Evolutionary conservation across 92 coral and sea anemone species (phyloP), one percentile per base, ranked within the genome.

Genomic region (Palythoa grandiflora): DNA sequence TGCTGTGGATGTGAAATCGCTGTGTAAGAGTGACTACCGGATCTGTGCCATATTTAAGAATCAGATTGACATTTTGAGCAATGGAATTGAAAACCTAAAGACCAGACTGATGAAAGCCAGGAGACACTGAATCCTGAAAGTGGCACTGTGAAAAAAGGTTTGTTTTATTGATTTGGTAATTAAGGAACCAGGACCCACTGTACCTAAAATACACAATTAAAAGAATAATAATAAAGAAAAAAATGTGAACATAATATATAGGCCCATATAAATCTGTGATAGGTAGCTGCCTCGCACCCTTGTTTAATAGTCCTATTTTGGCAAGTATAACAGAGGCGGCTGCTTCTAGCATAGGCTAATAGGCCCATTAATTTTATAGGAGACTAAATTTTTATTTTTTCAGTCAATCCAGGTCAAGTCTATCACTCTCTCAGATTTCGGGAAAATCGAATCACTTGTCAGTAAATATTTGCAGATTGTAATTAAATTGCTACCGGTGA

Each of bases 91-190:
- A 78, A 35, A 59, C 37, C 53, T 57, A 78, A 52, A 57, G 15
- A 78, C 59, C 71, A 78, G 15, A 59, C 84, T 55, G 70, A 78
- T 35, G 21, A 44, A 73, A n/a, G 79, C 57, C 9, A 75, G 79
- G 79, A 75, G 79, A 44, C 59, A 75, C 79, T 75, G 57, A 75
- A 75, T 72, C 53, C 77, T 72, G 77, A 72, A 72, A 72, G 77
- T 72, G 77, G 77, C 77, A 72, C 77, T 72, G 77, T 72, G 77
- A 72, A 72, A 72, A 72, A 9, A 72, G 54, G 77, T 72, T 72
- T 72, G 53, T 38, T 72, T 72, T 72, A 72, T 72, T 72, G 76
- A 72, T 72, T 72, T 72, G 76, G 76, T 38, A 72, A 72, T 72
- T 15, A 12, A 72, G 77, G 77, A 72, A 21, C 52, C 77, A 72